Base-by-base conservation (phyloP, 2,797 vertebrate genomes). In the Sus cebifrons region DNA sequence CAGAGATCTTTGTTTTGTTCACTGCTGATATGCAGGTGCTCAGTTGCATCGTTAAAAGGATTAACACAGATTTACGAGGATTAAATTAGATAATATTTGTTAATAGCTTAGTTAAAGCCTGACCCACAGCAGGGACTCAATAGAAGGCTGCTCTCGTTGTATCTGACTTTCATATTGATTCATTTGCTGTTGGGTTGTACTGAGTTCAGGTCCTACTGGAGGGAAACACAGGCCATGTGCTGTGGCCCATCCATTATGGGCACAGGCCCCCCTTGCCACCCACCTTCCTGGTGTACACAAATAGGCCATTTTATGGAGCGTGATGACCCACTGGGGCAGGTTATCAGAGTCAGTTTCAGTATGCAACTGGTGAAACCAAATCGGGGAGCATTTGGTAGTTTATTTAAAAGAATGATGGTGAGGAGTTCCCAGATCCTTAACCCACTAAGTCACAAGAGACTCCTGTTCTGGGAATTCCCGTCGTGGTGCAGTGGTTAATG, bases 31-130 rank as follows among this genome's bases (percentile, higher is more conserved):
- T 89, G 40, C 8, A 2, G 18, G 14, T 56, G 29, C 64, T 78
- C 27, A 7, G 1, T 75, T 77, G n/a, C 58, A 27, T 18, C 23
- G 2, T 13, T 14, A 5, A 75, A 83, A 89, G 32, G 71, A 78
- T 85, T 74, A 40, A 8, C 73, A 52, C 18, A 74, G 29, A 49
- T 75, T 20, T 67, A 36, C 13, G 20, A 73, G n/a, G 40, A 40
- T 65, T 36, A 85, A 84, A 44, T 73, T 70, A 79, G 89, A 88
- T 52, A 11, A 18, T 56, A 70, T 85, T 64, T 86, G 27, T 29
- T 86, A 89, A 81, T 52, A 62, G 73, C n/a, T 81, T 75, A 56
- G 75, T 32, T 78, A 67, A 40, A 79, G 67, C 27, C 81, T 71
- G 65, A 67, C 40, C 23, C 32, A 10, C 60, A 60, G 15, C 52